Conservation (phyloP, 53 echinoderm and acorn worm genomes). For the Paelopatides confundens region DNA sequence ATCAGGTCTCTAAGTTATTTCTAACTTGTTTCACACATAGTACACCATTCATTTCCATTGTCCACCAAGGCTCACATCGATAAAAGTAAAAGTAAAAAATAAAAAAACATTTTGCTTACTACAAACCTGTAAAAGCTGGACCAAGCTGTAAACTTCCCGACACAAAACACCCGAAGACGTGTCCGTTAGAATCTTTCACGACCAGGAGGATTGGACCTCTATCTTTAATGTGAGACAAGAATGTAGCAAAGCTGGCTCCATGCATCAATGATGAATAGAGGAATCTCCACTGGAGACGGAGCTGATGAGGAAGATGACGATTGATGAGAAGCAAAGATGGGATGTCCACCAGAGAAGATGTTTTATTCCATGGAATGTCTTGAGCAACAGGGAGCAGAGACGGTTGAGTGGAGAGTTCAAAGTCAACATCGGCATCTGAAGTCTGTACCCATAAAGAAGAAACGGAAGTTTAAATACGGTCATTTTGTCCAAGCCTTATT, state of each 20-base stretch:
- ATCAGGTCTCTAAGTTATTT: no score
- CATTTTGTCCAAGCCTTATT: no score
- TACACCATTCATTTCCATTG: no score
- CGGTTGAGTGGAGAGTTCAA: slow-evolving; percentile 13
- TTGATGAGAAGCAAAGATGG: slow-evolving; percentile 85
- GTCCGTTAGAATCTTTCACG: slow-evolving; percentile 85
- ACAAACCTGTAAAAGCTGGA: slow-evolving; percentile 82
- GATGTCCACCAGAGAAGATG: slow-evolving; percentile 72
- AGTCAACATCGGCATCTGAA: slow-evolving; percentile 10
- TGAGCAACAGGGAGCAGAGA: slow-evolving; percentile 71
- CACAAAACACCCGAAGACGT: slow-evolving; percentile 91
- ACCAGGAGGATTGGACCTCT: slow-evolving; percentile 84
- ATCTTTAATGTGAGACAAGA: slow-evolving; percentile 72
- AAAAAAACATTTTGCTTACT: no score
- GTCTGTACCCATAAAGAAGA: neutral
- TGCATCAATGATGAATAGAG: slow-evolving; percentile 78
- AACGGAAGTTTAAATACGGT: no score
- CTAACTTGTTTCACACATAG: no score
- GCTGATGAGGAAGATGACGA: slow-evolving; percentile 73
- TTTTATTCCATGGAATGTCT: slow-evolving; percentile 75
- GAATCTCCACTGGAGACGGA: slow-evolving; percentile 65
- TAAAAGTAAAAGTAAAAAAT: no score
- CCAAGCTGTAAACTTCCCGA: slow-evolving; percentile 84
- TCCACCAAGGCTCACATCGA: no score
- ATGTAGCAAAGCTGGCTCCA: slow-evolving; percentile 93